Evolutionary conservation across 2,113 vertebrate species (phyloP).

Genomic region (Vicugna pacos): DNA sequence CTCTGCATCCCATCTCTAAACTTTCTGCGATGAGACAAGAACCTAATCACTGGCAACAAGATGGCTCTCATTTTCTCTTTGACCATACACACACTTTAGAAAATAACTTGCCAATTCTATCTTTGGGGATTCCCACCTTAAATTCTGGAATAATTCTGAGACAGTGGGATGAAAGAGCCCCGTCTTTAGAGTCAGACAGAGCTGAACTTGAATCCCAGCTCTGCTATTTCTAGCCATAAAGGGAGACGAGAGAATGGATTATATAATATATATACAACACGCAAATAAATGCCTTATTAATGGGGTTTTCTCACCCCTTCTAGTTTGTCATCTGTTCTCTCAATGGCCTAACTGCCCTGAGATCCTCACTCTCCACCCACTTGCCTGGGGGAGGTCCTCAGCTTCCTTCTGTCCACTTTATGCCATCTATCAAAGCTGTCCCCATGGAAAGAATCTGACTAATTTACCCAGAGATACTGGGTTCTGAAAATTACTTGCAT

Average conservation of each 20-base stretch:
- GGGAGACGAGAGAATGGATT: not conserved
- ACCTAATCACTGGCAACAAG: too few species aligned
- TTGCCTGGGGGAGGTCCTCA: not conserved
- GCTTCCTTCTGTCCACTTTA: not conserved
- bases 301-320: not conserved
- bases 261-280: not conserved
- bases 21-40: too few species aligned
- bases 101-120: conserved; percentile 12
- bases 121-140: not conserved
- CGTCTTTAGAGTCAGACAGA: not conserved
- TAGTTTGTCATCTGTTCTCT: not conserved
- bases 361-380: not conserved
- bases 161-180: not conserved
- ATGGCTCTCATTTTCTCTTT: not conserved
- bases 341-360: too few species aligned
- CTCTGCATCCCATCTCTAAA: too few species aligned
- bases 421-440: not conserved
- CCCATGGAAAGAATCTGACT: not conserved
- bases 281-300: not conserved
- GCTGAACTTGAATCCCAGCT: not conserved
- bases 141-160: not conserved
- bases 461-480: not conserved
- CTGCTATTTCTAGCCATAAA: not conserved
- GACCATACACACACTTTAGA: not conserved
- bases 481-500: not conserved